Evolutionary conservation across 2,113 vertebrate species (phyloP).

Genomic region (Anas platyrhynchos): DNA sequence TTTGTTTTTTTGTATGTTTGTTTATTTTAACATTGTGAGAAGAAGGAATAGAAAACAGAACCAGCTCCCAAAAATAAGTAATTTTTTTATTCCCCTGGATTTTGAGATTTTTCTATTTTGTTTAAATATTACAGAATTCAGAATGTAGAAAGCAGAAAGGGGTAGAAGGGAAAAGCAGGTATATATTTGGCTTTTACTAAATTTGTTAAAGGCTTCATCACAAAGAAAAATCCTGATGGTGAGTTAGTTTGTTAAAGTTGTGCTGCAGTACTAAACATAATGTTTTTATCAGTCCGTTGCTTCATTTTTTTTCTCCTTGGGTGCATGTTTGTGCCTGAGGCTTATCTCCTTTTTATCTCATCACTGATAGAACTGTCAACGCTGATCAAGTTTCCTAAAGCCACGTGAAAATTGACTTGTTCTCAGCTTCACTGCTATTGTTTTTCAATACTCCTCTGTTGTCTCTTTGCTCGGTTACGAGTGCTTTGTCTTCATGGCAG

Average conservation of each 20-base stretch:
- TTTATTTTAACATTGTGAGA: neutral
- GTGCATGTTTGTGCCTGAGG: neutral
- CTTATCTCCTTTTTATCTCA: neutral
- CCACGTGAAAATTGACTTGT: neutral
- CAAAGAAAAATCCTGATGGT: neutral
- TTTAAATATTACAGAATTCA: neutral
- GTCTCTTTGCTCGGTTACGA: neutral
- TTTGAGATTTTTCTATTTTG: neutral
- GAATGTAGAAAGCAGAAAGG: neutral
- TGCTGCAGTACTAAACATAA: neutral
- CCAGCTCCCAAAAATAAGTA: neutral
- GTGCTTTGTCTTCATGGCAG: neutral
- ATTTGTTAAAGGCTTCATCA: neutral
- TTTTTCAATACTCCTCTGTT: neutral
- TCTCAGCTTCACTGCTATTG: neutral
- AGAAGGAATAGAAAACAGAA: neutral
- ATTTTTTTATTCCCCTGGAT: neutral
- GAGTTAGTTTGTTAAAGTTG: neutral
- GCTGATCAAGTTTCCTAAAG: neutral
- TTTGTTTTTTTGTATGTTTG: neutral
- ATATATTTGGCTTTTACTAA: neutral
- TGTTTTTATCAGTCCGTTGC: neutral
- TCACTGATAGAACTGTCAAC: neutral
- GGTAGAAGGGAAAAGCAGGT: neutral
- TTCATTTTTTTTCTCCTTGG: neutral